Evolutionary conservation across 2,113 vertebrate genomes (phyloP).

Genomic region (Prinia subflava): DNA sequence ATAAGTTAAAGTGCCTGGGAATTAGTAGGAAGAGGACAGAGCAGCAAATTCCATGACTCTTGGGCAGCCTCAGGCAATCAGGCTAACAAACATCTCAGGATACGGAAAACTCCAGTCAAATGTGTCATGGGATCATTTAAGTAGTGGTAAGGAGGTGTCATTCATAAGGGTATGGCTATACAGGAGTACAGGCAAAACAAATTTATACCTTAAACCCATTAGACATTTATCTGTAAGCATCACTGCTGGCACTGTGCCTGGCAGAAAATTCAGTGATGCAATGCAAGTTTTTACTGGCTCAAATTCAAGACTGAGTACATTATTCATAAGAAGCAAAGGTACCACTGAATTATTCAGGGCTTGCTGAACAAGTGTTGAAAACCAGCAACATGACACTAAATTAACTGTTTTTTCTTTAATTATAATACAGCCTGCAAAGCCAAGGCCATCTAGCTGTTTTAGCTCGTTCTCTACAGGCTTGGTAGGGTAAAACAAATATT

Average conservation of each 20-base stretch:
- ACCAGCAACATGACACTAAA: background rate
- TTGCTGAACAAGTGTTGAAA: background rate
- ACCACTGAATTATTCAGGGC: background rate
- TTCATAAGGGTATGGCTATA: background rate
- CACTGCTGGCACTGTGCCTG: background rate
- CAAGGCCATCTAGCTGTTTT: background rate
- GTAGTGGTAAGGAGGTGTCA: background rate
- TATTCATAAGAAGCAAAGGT: background rate
- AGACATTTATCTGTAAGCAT: background rate
- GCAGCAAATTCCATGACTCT: background rate
- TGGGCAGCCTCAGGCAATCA: background rate
- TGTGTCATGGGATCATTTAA: background rate
- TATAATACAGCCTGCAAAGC: background rate
- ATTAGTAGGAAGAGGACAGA: background rate
- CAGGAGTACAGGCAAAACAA: background rate
- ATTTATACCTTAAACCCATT: background rate
- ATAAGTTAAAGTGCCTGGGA: background rate
- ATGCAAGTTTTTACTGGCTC: background rate
- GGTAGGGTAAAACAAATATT: background rate
- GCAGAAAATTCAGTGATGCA: background rate
- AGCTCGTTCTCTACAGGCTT: background rate
- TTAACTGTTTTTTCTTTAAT: background rate
- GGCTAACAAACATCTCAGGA: accelerated
- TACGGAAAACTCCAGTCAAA: background rate
- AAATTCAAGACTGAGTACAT: background rate